Conservation (phyloP, 2,888 invertebrate genomes). For the Argyresthia goedartella region DNA sequence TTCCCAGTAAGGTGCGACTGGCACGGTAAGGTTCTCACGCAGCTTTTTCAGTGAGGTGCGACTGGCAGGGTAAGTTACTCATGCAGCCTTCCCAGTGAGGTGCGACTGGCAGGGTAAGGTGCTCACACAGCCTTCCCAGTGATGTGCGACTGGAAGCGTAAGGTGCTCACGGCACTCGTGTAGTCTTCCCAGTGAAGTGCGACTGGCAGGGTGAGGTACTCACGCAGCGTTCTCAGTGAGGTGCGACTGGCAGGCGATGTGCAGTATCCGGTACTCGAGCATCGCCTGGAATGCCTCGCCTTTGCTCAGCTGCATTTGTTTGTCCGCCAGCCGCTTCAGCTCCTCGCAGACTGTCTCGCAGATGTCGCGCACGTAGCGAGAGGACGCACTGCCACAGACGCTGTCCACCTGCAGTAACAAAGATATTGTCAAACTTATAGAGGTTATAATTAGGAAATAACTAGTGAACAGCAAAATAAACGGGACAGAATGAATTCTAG, state of each 20-base stretch:
- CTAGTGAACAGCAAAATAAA: no score
- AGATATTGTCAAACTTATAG: no score
- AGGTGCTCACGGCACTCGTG: no score
- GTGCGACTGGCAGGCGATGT: slow-evolving; percentile 38
- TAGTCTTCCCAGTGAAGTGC: no score
- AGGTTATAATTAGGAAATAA: no score
- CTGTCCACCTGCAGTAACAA: slow-evolving; percentile 80
- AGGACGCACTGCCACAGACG: slow-evolving; percentile 76
- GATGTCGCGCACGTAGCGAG: slow-evolving; percentile 82
- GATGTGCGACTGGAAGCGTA: no score
- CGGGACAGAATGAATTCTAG: no score
- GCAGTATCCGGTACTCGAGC: slow-evolving; percentile 68
- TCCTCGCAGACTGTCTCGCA: slow-evolving; percentile 95
- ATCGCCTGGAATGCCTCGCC: slow-evolving; percentile 84
- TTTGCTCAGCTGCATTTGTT: slow-evolving; percentile 43
- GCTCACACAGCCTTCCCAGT: background rate
- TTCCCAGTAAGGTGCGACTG: slow-evolving; percentile 84
- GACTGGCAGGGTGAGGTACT: no score
- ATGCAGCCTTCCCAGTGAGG: no score
- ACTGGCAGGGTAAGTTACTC: background rate
- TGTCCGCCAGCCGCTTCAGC: slow-evolving; percentile 87
- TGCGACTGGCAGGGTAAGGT: no score
- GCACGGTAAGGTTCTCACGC: slow-evolving; percentile 54
- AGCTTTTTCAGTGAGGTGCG: slow-evolving; percentile 82
- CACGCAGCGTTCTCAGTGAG: slow-evolving; percentile 54